A percentile compares a stretch with the other conserved stretches of the same genome.
These are phyloP conservation scores for Gavialis gangeticus DNA, from an alignment of 2,113 vertebrate genomes.

Conservation along the genomic window DNA sequence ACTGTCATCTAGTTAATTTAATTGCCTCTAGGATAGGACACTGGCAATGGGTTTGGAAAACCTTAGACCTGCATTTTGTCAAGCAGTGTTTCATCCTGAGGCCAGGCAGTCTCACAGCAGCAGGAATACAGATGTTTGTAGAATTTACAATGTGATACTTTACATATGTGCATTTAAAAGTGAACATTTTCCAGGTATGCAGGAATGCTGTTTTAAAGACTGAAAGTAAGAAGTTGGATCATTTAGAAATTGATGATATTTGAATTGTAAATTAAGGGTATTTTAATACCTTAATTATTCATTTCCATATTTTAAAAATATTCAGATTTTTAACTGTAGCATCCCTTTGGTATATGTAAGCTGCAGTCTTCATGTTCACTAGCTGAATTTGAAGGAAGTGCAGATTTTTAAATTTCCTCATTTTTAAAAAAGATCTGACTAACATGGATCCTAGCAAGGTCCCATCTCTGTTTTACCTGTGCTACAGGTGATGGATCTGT, in stretches of 20 bases:
- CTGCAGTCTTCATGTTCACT: background rate
- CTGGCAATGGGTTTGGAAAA: slow-evolving; percentile 31
- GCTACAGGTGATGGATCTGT: background rate
- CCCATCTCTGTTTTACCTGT: background rate
- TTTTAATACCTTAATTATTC: background rate
- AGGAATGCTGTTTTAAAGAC: no score
- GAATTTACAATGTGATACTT: background rate
- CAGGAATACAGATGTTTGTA: background rate
- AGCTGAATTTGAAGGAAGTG: background rate
- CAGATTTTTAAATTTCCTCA: slow-evolving; percentile 31
- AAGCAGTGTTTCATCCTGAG: background rate
- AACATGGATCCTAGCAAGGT: background rate
- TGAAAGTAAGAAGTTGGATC: no score
- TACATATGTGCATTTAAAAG: background rate
- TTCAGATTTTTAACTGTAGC: background rate
- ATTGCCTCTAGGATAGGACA: slow-evolving; percentile 9
- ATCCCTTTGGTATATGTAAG: background rate
- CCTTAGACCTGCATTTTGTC: background rate
- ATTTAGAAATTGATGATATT: no score
- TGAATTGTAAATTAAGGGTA: background rate
- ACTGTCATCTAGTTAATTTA: slow-evolving; percentile 38
- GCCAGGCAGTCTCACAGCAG: background rate
- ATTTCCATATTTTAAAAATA: background rate
- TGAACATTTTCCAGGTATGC: no score
- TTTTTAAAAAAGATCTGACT: background rate